Evolutionary conservation across 2,113 vertebrate genomes (phyloP).

Genomic region (Oncorhynchus keta): DNA sequence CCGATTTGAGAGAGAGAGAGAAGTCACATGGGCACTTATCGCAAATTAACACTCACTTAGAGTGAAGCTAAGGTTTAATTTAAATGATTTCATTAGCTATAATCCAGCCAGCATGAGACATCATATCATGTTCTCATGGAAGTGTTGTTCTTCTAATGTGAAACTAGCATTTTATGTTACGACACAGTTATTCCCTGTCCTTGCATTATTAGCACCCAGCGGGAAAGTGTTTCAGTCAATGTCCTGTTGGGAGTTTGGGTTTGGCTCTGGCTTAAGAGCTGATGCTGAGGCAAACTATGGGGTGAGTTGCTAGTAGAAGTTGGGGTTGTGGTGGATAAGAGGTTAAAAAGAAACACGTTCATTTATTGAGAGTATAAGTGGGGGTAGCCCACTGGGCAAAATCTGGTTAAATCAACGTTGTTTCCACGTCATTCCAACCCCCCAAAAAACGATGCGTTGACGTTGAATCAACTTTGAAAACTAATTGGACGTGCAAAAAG

Average conservation of each 20-base stretch:
- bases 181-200: not conserved
- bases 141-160: not conserved
- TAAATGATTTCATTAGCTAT: not conserved
- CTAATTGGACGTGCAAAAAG: too few species aligned
- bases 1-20: not conserved
- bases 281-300: not conserved
- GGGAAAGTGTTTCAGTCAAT: not conserved
- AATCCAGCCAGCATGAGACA: not conserved
- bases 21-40: not conserved
- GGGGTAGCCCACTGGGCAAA: too few species aligned
- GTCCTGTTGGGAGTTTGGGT: not conserved
- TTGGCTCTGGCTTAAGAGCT: not conserved
- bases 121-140: not conserved
- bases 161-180: not conserved
- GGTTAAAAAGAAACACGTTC: not conserved
- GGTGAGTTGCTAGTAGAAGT: not conserved
- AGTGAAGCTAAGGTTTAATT: not conserved
- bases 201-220: not conserved
- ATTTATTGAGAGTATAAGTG: not conserved
- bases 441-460: too few species aligned
- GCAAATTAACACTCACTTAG: not conserved
- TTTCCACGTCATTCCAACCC: too few species aligned
- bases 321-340: not conserved
- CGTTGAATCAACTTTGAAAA: too few species aligned
- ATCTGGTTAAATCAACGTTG: too few species aligned